phyloP scores from a whole-genome alignment of 2,888 invertebrate genomes.

The Cephus sareptanus region DNA sequence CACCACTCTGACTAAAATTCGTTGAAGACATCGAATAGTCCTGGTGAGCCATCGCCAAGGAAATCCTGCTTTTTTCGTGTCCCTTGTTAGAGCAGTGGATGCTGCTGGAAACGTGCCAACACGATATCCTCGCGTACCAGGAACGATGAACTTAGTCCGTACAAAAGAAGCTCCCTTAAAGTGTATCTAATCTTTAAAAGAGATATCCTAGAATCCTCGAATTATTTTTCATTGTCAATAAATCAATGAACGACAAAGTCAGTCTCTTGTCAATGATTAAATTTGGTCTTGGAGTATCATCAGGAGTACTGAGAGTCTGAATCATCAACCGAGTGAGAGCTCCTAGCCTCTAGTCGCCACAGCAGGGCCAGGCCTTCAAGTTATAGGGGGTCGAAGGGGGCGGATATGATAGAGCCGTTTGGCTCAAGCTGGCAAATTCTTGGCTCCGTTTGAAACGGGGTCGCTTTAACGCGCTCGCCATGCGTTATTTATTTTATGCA shows the following conservation, averaged over 20 bases:
- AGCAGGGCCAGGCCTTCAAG: not conserved
- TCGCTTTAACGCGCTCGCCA: constrained; percentile 39
- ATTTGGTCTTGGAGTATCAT: not conserved
- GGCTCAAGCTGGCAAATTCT: constrained; percentile 51
- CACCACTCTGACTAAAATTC: not conserved
- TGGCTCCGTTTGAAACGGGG: constrained; percentile 49
- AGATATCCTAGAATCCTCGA: not conserved
- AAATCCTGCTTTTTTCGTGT: not conserved
- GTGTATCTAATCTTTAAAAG: not conserved
- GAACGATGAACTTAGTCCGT: not conserved
- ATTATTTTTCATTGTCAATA: not conserved
- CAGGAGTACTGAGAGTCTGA: not conserved
- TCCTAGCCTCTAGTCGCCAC: not conserved
- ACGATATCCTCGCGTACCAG: not conserved
- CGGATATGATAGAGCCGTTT: constrained; percentile 40
- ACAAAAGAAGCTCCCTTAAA: not conserved
- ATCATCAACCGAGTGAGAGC: not conserved
- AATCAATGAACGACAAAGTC: not conserved
- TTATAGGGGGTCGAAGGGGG: not conserved
- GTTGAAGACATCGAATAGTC: not conserved
- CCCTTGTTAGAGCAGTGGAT: not conserved
- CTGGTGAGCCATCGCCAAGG: not conserved
- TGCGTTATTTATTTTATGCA: constrained; percentile 46
- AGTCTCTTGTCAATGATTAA: not conserved
- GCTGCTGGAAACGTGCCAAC: not conserved